Evolutionary conservation across 2,888 invertebrate genomes (phyloP).

Genomic region (Eupithecia tripunctaria): DNA sequence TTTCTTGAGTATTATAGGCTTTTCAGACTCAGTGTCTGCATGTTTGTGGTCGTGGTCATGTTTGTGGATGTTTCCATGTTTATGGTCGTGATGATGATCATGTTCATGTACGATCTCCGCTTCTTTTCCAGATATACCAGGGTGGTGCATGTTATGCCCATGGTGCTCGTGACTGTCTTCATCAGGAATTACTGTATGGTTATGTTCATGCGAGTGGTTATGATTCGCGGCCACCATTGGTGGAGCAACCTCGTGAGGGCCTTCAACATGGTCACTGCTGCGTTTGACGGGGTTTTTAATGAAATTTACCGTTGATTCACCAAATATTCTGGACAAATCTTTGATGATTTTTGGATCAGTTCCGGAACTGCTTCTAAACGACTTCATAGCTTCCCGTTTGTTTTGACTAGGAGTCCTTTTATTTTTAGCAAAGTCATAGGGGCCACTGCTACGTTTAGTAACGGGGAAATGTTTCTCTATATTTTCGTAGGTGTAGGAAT

Average conservation of each 20-base stretch:
- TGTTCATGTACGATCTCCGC: slow-evolving; percentile 43
- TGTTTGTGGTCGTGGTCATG: slow-evolving; percentile 50
- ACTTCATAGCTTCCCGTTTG: slow-evolving; percentile 64
- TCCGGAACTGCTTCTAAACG: slow-evolving; percentile 76
- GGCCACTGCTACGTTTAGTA: slow-evolving; percentile 86
- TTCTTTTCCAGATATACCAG: slow-evolving; percentile 61
- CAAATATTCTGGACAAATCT: slow-evolving; percentile 88
- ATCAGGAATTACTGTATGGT: slow-evolving; percentile 53
- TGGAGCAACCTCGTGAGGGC: slow-evolving; percentile 70
- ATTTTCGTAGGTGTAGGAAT: slow-evolving; percentile 71
- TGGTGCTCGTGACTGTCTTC: slow-evolving; percentile 71
- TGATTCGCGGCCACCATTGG: slow-evolving; percentile 65
- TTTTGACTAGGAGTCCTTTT: slow-evolving; percentile 67
- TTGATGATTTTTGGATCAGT: slow-evolving; percentile 89
- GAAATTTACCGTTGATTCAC: slow-evolving; percentile 69
- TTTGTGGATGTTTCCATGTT: slow-evolving; percentile 51
- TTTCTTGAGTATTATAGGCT: slow-evolving; percentile 86
- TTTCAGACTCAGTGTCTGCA: slow-evolving; percentile 60
- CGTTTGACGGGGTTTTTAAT: slow-evolving; percentile 84
- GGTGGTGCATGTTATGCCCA: slow-evolving; percentile 64
- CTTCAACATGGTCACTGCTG: slow-evolving; percentile 69
- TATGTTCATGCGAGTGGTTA: slow-evolving; percentile 63
- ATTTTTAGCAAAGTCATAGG: slow-evolving; percentile 59
- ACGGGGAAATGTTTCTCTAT: slow-evolving; percentile 87
- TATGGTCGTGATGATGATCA: slow-evolving; percentile 42